Percentiles rank a stretch among this genome's conserved stretches.
phyloP scores from a whole-genome alignment of 2,797 vertebrate genomes.

The Vireo griseus region DNA sequence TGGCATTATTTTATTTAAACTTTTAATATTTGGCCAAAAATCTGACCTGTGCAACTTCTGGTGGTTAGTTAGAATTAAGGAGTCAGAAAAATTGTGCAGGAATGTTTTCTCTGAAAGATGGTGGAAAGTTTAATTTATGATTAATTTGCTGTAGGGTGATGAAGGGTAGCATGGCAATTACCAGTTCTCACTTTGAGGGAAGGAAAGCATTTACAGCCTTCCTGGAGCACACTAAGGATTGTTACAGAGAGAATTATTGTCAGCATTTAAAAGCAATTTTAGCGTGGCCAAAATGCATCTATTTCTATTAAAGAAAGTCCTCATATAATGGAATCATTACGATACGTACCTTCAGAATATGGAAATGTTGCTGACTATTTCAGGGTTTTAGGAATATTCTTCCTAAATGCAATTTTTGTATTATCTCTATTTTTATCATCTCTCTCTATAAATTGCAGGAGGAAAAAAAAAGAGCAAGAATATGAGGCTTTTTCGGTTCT shows the following conservation, averaged over 20 bases:
- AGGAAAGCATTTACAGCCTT: background rate
- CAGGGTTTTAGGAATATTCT: background rate
- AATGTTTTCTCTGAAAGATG: background rate
- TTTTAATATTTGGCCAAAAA: background rate
- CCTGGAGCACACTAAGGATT: background rate
- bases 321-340: background rate
- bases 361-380: background rate
- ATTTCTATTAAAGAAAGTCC: background rate
- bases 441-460: background rate
- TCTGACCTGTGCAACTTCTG: background rate
- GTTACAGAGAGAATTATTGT: background rate
- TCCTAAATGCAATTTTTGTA: background rate
- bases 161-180: fast-evolving
- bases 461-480: background rate
- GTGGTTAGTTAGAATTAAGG: background rate
- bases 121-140: background rate
- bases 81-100: background rate
- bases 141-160: background rate
- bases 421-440: background rate
- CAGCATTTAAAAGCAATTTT: background rate
- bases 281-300: background rate
- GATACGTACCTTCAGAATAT: background rate
- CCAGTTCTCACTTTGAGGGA: background rate
- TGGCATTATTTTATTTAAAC: background rate
- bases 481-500: background rate